Evolutionary conservation across 1,140 invertebrate species (phyloP), one percentile per base, ranked within the genome.

Genomic region (Calliphora vicina): DNA sequence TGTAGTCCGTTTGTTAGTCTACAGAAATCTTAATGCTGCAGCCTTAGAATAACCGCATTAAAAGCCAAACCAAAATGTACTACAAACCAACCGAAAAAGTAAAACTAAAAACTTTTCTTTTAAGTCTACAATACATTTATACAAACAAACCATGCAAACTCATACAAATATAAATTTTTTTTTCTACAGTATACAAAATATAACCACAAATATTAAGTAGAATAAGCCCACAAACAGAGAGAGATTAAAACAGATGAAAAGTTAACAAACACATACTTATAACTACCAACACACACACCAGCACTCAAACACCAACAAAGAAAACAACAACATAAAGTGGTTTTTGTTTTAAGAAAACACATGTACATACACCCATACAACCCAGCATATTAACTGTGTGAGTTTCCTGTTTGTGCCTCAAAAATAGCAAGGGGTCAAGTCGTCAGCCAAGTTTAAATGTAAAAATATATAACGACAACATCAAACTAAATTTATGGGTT

Each of bases 161-260:
- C 4, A n/a, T 15, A 67, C n/a, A 23, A 20, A 67, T 12, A 25
- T 25, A 67, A 67, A 67, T 57, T 57, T 57, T 15, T 15, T 67
- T 23, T 23, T 67, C 8, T 17, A 50, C 8, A 23, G n/a, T 67
- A 67, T 23, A 67, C 61, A 67, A 6, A 67, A 67, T 23, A 23
- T 67, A 25, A 67, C 61, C 61, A 67, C 61, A 67, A 67, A 67
- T 67, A 67, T 67, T 67, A 67, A 67, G 61, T 67, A 67, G n/a
- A 67, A 23, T 67, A 67, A 67, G 61, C 61, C 20, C 61, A 67
- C 45, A 50, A 50, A 50, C 45, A 50, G 35, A 35, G 35, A 50
- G 45, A 50, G 45, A 50, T 50, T 50, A 50, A 50, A 50, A 35
- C 35, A 50, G 45, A 50, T 50, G 45, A 50, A 50, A 35, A 35